A percentile compares a stretch with the other conserved stretches of the same genome.
Conservation (phyloP, 2,888 invertebrate species). For the Polylopha cassiicola region DNA sequence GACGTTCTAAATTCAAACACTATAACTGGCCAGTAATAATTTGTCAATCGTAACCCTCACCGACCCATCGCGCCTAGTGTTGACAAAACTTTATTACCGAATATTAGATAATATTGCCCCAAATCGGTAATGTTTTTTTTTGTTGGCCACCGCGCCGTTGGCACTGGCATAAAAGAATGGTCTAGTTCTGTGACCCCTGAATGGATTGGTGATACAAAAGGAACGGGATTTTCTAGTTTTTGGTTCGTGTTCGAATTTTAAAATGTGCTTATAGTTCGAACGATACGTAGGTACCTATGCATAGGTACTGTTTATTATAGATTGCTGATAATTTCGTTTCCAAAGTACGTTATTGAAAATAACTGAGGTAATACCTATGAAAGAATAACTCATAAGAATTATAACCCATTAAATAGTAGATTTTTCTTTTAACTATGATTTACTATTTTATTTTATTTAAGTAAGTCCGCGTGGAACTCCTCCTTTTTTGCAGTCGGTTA, state of each 20-base stretch:
- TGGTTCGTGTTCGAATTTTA: slow-evolving; percentile 26
- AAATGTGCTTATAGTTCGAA: no score
- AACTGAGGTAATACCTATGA: no score
- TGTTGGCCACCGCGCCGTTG: slow-evolving; percentile 56
- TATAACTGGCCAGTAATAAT: slow-evolving; percentile 59
- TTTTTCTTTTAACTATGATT: no score
- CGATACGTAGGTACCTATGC: no score
- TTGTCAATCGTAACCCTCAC: slow-evolving; percentile 68
- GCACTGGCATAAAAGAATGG: slow-evolving; percentile 47
- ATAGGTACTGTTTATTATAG: no score
- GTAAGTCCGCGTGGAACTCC: no score
- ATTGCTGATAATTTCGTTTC: no score
- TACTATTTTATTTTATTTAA: no score
- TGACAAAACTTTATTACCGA: slow-evolving; percentile 76
- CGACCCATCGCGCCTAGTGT: slow-evolving; percentile 61
- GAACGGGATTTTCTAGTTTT: slow-evolving; percentile 64
- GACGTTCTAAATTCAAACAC: slow-evolving; percentile 41
- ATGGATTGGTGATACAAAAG: slow-evolving; percentile 50
- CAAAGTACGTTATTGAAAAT: no score
- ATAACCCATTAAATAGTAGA: no score
- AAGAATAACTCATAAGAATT: no score
- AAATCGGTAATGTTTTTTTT: slow-evolving; percentile 61
- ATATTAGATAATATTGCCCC: slow-evolving; percentile 72
- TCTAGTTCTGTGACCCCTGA: slow-evolving; percentile 71
- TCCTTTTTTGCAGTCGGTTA: no score